phyloP scores from a whole-genome alignment of 1,140 invertebrate species.

The Brevipalpus yothersi region DNA sequence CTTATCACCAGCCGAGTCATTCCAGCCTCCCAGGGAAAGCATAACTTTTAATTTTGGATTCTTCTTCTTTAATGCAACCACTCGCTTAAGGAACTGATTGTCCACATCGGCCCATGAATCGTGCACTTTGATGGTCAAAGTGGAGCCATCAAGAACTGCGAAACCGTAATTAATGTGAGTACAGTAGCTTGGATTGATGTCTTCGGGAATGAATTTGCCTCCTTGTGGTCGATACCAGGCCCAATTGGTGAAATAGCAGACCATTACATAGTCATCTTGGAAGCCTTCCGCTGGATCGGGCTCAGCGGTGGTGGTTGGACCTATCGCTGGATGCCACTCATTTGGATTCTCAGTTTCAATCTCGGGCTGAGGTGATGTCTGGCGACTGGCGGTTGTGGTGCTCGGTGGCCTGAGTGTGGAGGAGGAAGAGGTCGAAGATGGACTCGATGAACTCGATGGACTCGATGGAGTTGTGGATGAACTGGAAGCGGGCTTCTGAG shows the following conservation, averaged over 20 bases:
- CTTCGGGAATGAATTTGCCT: slow-evolving; percentile 69
- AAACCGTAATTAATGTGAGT: slow-evolving; percentile 88
- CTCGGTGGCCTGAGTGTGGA: not conserved
- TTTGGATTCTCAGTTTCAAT: not conserved
- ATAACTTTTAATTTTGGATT: slow-evolving; percentile 47
- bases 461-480: not conserved
- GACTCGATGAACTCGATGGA: not conserved
- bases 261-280: slow-evolving; percentile 25
- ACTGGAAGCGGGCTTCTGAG: not conserved
- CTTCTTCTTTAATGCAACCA: slow-evolving; percentile 34
- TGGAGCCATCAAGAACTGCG: slow-evolving; percentile 49
- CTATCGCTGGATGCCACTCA: not conserved
- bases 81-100: slow-evolving; percentile 41
- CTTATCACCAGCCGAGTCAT: slow-evolving; percentile 38
- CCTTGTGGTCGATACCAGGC: slow-evolving; percentile 51
- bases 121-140: slow-evolving; percentile 41
- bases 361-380: not conserved
- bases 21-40: slow-evolving; percentile 57
- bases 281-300: not conserved
- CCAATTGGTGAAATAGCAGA: slow-evolving; percentile 74
- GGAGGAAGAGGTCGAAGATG: not conserved
- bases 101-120: slow-evolving; percentile 63
- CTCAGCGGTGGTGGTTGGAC: not conserved
- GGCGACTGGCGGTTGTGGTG: not conserved
- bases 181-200: slow-evolving; percentile 76